Conservation (phyloP, 2,113 vertebrate species). For the Xiphorhynchus elegans region DNA sequence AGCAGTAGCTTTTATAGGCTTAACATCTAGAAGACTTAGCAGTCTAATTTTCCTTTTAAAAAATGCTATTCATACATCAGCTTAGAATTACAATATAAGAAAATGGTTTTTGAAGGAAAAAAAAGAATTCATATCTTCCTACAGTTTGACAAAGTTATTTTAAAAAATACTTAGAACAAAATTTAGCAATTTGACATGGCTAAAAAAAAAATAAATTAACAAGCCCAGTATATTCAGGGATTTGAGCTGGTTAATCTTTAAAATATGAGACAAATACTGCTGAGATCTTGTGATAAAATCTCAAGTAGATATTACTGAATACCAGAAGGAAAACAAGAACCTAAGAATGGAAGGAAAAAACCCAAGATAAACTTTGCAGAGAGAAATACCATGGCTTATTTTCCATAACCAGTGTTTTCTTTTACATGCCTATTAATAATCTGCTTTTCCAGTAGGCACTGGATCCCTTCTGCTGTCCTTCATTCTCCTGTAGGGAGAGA, state of each 20-base stretch:
- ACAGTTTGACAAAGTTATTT: neutral
- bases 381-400: neutral
- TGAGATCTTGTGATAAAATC: neutral
- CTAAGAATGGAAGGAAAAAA: neutral
- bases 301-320: neutral
- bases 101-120: neutral
- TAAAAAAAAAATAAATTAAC: neutral
- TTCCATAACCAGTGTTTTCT: neutral
- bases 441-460: neutral
- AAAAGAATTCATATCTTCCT: neutral
- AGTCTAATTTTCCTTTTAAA: slow-evolving; percentile 8
- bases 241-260: neutral
- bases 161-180: neutral
- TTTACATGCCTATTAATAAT: neutral
- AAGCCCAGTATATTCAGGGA: neutral
- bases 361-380: neutral
- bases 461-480: neutral
- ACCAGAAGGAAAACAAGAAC: neutral
- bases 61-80: neutral
- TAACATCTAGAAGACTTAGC: neutral
- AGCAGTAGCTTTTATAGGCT: neutral
- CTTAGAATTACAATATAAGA: neutral
- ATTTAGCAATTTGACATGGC: neutral
- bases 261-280: neutral
- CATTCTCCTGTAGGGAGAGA: neutral